Evolutionary conservation across 2,797 vertebrate species (phyloP).

Genomic region (Halcyon smyrnensis): DNA sequence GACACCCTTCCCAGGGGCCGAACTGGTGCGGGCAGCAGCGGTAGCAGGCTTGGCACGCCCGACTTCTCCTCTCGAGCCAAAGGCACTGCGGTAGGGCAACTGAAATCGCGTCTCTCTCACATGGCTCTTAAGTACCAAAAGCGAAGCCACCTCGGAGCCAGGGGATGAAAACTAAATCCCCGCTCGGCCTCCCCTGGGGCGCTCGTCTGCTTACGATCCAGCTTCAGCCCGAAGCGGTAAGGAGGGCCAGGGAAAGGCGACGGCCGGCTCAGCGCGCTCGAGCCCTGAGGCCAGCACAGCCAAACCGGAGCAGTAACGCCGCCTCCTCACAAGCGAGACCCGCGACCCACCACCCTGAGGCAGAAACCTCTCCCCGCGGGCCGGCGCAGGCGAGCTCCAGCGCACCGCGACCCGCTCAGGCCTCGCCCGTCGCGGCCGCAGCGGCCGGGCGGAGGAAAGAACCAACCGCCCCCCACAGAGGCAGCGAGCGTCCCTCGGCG

Average conservation of each 20-base stretch:
- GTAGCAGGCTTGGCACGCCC: rapidly evolving
- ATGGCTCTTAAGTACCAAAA: rapidly evolving
- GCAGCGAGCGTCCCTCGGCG: too few relatives aligned
- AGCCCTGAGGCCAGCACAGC: not conserved
- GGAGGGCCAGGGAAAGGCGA: rapidly evolving
- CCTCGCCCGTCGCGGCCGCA: too few relatives aligned
- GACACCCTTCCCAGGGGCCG: not conserved
- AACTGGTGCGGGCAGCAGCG: not conserved
- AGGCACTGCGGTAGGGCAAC: not conserved
- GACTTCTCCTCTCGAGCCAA: rapidly evolving
- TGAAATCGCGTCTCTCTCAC: rapidly evolving
- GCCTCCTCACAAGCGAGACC: too few relatives aligned
- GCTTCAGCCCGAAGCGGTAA: too few relatives aligned
- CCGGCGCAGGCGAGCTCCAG: too few relatives aligned
- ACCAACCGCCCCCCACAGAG: too few relatives aligned
- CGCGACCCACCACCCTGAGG: not conserved
- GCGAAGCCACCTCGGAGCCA: rapidly evolving
- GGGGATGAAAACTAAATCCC: rapidly evolving
- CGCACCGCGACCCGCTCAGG: not conserved
- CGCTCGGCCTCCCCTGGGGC: not conserved
- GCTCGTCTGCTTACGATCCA: rapidly evolving
- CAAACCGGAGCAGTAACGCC: rapidly evolving
- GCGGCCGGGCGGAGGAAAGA: not conserved
- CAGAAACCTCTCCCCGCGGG: not conserved
- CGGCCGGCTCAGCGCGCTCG: rapidly evolving